A percentile compares a stretch with the other conserved stretches of the same genome.
phyloP scores from a whole-genome alignment of 2,888 invertebrate species.

The Venusia cambrica region DNA sequence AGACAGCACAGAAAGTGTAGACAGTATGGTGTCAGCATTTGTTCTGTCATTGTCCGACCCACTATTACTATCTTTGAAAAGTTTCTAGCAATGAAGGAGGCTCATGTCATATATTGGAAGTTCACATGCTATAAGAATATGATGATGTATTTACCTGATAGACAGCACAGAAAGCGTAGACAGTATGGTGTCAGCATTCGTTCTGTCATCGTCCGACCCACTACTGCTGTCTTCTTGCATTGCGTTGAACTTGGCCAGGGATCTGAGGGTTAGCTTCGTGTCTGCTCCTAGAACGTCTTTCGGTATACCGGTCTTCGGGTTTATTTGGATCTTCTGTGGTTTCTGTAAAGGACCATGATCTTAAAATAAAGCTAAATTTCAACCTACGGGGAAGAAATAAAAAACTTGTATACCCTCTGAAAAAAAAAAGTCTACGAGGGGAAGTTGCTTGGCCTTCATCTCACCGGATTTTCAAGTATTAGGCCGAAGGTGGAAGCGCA shows the following conservation, averaged over 20 bases:
- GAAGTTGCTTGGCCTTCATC: too few relatives aligned
- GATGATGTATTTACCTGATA: slow-evolving; percentile 47
- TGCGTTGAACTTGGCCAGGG: slow-evolving; percentile 84
- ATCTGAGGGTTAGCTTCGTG: slow-evolving; percentile 85
- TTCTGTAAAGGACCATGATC: slow-evolving; percentile 62
- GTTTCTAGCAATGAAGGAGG: too few relatives aligned
- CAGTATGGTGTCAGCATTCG: slow-evolving; percentile 83
- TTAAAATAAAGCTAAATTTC: too few relatives aligned
- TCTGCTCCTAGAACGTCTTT: slow-evolving; percentile 82
- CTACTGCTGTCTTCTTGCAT: slow-evolving; percentile 41
- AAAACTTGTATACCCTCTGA: too few relatives aligned
- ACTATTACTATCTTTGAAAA: too few relatives aligned
- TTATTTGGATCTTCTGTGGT: slow-evolving; percentile 84
- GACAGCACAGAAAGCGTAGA: slow-evolving; percentile 87
- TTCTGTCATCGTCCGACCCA: slow-evolving; percentile 66
- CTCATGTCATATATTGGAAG: too few relatives aligned
- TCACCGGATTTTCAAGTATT: too few relatives aligned
- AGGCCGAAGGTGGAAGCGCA: too few relatives aligned
- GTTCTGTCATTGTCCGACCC: too few relatives aligned
- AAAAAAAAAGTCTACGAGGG: too few relatives aligned
- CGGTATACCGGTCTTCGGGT: slow-evolving; percentile 88
- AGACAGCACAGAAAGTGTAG: slow-evolving; percentile 86
- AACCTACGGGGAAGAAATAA: too few relatives aligned
- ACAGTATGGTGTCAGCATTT: slow-evolving; percentile 84
- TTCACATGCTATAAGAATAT: too few relatives aligned